Conservation (phyloP, 2,797 vertebrate species). For the Rhadinocentrus ornatus region DNA sequence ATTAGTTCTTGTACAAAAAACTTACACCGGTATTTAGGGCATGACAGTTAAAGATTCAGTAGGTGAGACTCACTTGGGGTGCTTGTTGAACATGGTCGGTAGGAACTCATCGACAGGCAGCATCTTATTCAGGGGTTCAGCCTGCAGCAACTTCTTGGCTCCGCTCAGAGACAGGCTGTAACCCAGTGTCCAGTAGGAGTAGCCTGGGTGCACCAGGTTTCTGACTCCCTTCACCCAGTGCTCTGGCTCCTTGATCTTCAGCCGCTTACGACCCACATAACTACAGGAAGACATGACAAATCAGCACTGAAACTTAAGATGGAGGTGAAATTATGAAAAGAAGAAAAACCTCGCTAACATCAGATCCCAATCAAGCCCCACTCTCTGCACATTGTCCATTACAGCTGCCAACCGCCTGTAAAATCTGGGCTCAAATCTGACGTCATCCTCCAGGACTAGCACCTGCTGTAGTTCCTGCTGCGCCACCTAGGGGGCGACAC, state of each 20-base stretch:
- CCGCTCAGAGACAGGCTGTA: slow-evolving; percentile 70
- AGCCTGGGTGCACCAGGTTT: slow-evolving; percentile 72
- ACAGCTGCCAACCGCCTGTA: slow-evolving; percentile 82
- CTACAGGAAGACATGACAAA: neutral
- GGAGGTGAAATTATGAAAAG: neutral
- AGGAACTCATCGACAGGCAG: slow-evolving; percentile 80
- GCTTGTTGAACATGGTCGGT: slow-evolving; percentile 79
- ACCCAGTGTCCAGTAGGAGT: slow-evolving; percentile 81
- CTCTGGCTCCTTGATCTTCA: slow-evolving; percentile 45
- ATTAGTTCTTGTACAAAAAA: neutral
- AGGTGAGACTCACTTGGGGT: slow-evolving; percentile 70
- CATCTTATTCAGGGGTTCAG: slow-evolving; percentile 68
- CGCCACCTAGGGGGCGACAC: slow-evolving; percentile 78
- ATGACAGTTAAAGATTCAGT: neutral
- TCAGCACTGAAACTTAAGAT: slow-evolving; percentile 59
- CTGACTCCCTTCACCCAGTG: slow-evolving; percentile 56
- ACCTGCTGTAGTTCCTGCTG: slow-evolving; percentile 83
- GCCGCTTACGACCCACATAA: neutral
- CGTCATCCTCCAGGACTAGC: slow-evolving; percentile 88
- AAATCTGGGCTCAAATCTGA: slow-evolving; percentile 88
- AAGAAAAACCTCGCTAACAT: neutral
- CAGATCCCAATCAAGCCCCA: slow-evolving; percentile 77
- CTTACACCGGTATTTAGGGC: neutral
- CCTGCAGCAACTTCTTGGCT: slow-evolving; percentile 69
- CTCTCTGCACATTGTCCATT: slow-evolving; percentile 81